Percentiles rank a stretch among this genome's conserved stretches.
Evolutionary conservation across 1,140 invertebrate species (phyloP).

Genomic region (Hyles vespertilio): DNA sequence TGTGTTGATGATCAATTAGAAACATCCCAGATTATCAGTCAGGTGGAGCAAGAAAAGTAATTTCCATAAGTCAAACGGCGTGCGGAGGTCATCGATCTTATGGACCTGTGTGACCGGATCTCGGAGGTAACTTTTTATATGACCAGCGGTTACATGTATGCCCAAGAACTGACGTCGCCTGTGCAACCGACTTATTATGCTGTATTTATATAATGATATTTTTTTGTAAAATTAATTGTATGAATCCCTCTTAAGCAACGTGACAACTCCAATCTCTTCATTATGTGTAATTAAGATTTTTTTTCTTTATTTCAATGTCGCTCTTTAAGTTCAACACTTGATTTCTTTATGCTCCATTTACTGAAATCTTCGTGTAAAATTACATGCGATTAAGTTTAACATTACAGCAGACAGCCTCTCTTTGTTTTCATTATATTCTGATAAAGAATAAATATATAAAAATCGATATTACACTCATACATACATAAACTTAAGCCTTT

Average conservation of each 20-base stretch:
- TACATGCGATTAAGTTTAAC: too few species aligned
- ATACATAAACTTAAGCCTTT: too few species aligned
- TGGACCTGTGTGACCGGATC: slow-evolving; percentile 66
- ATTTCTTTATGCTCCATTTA: too few species aligned
- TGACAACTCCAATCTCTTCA: not conserved
- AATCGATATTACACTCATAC: too few species aligned
- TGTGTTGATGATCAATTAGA: slow-evolving; percentile 11
- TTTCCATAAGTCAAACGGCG: slow-evolving; percentile 69
- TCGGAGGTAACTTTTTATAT: slow-evolving; percentile 66
- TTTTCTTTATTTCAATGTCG: too few species aligned
- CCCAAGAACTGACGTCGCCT: slow-evolving; percentile 46
- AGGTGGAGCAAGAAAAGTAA: slow-evolving; percentile 59
- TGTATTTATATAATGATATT: slow-evolving; percentile 18
- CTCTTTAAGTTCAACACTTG: too few species aligned
- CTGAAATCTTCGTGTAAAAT: too few species aligned
- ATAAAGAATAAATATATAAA: too few species aligned
- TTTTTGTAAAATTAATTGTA: not conserved
- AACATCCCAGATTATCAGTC: slow-evolving; percentile 21
- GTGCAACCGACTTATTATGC: slow-evolving; percentile 29
- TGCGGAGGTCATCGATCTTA: slow-evolving; percentile 65
- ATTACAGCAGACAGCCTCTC: too few species aligned
- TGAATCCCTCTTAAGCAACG: not conserved
- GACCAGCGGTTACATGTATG: slow-evolving; percentile 61
- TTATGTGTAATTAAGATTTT: not conserved
- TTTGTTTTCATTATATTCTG: too few species aligned